A percentile compares a stretch with the other conserved stretches of the same genome.
phyloP scores from a whole-genome alignment of 2,797 vertebrate species.

The Acrossocheilus fasciatus region DNA sequence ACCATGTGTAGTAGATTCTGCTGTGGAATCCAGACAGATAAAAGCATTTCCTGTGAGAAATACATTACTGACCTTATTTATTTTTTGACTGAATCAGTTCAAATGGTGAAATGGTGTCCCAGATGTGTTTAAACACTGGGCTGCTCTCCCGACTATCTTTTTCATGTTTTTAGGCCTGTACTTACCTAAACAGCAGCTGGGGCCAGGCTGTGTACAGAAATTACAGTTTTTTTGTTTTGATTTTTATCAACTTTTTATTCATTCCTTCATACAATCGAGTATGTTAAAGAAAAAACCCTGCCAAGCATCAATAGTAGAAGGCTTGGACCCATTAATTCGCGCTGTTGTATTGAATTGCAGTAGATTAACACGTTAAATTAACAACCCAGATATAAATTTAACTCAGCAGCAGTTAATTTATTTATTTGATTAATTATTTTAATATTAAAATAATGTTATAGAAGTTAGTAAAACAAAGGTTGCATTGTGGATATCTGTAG shows the following conservation, averaged over 20 bases:
- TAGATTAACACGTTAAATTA: not conserved
- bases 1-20: not conserved
- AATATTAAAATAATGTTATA: too few species aligned
- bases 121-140: not conserved
- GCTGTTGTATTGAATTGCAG: not conserved
- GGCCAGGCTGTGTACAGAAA: not conserved
- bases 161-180: not conserved
- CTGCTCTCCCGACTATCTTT: not conserved
- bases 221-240: not conserved
- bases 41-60: conserved; percentile 6
- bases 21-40: not conserved
- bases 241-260: too few species aligned
- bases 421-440: not conserved
- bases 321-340: too few species aligned
- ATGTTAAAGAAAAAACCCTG: too few species aligned
- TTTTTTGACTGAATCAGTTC: not conserved
- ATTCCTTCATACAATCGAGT: too few species aligned
- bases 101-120: conserved; percentile 2
- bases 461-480: too few species aligned
- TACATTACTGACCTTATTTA: conserved; percentile 2
- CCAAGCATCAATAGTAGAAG: too few species aligned
- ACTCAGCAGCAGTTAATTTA: not conserved
- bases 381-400: not conserved
- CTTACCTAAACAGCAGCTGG: not conserved
- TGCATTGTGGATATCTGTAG: not conserved